Evolutionary conservation across 2,113 vertebrate species (phyloP), one percentile per base, ranked within the genome.

Genomic region (Corythaeola cristata): DNA sequence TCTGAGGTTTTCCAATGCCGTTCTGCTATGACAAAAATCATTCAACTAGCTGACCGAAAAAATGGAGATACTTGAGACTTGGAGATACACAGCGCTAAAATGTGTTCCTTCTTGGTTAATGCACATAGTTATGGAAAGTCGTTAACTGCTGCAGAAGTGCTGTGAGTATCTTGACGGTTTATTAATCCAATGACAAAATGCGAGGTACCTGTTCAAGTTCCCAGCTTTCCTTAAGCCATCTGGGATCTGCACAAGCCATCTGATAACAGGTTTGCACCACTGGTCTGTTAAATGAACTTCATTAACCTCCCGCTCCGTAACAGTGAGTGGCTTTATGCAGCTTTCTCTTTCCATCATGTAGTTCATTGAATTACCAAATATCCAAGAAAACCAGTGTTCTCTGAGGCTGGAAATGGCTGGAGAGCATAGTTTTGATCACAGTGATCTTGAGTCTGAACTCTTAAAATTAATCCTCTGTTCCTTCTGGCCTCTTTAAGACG

Each of bases 221-320:
- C 80, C 73, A 91, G 76, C 62, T 89, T 85, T 89, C 21, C 55
- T 82, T 79, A 71, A 90, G 63, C 78, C 96, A 86, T 80, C 82
- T 96, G 95, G 89, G 96, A 83, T 76, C 81, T 90, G 63, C 75
- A 76, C 45, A 93, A 95, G 69, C 81, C 93, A 91, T 94, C 85
- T 93, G 94, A 95, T 83, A 85, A 73, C 37, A 66, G 85, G 85
- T 88, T 89, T 95, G 91, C 93, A 90, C 82, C 93, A 94, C 59
- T 96, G 96, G 75, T 96, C 91, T 94, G 96, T 96, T 96, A 96
- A 97, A 96, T 93, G 78, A 96, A 91, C 71, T 96, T 96, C 90
- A 94, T 95, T 94, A 97, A 90, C 96, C 91, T 88, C 74, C 64
- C n/a, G 66, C 74, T 63, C 67, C 7, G 14, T 76, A 79, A 90